These are phyloP conservation scores for Drosophila oshimai DNA, from an alignment of 1,140 invertebrate species.

Conservation along the genomic window DNA sequence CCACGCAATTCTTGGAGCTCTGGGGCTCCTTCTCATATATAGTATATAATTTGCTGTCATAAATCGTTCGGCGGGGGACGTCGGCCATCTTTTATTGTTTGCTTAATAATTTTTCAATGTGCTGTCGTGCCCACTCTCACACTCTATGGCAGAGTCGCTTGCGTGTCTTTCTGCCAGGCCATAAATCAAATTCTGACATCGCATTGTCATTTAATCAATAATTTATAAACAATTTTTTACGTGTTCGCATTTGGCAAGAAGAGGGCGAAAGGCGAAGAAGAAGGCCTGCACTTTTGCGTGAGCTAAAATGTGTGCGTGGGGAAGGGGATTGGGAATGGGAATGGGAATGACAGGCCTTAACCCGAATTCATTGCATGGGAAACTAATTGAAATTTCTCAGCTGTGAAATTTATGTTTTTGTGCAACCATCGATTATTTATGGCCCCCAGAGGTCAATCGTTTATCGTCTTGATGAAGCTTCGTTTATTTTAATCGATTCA, in stretches of 20 bases:
- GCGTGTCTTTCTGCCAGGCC: slow-evolving; percentile 58
- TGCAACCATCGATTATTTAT: slow-evolving; percentile 13
- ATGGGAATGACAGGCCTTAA: slow-evolving; percentile 25
- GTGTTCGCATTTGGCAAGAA: slow-evolving; percentile 33
- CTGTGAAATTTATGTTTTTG: neutral
- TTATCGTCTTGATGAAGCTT: no score
- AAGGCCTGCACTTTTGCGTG: slow-evolving; percentile 16
- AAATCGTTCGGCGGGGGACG: slow-evolving; percentile 42
- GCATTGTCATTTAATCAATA: slow-evolving; percentile 82
- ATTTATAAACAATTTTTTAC: slow-evolving; percentile 65
- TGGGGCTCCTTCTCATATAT: slow-evolving; percentile 23
- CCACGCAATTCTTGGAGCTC: slow-evolving; percentile 35
- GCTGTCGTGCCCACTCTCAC: slow-evolving; percentile 46
- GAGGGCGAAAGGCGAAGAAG: neutral
- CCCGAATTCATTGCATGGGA: slow-evolving; percentile 30
- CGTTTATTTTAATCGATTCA: neutral
- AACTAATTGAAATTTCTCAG: slow-evolving; percentile 34
- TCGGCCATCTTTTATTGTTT: slow-evolving; percentile 77
- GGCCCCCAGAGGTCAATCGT: neutral
- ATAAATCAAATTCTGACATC: slow-evolving; percentile 80
- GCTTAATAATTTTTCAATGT: slow-evolving; percentile 70
- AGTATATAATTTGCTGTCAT: slow-evolving; percentile 63
- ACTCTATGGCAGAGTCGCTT: slow-evolving; percentile 36
- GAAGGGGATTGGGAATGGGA: no score
- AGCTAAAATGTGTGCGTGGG: slow-evolving; percentile 10